Evolutionary conservation across 2,797 vertebrate species (phyloP).

Genomic region (Loris lydekkerianus): DNA sequence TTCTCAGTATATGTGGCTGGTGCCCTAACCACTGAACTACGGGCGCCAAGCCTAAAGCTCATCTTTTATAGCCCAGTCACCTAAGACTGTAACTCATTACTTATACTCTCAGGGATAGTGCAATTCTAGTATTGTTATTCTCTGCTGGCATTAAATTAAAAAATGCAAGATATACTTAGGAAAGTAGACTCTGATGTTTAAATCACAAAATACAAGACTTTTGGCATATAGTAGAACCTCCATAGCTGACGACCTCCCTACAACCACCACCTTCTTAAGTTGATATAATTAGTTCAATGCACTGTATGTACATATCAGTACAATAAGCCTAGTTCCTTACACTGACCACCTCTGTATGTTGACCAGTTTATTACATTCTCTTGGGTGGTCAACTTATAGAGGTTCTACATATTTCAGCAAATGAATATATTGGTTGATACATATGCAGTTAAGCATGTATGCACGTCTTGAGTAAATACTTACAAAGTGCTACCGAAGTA

Average conservation of each 20-base stretch:
- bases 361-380: no score
- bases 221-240: background rate
- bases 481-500: background rate
- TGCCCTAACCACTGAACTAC: no score
- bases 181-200: background rate
- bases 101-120: background rate
- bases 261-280: no score
- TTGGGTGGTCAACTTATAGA: no score
- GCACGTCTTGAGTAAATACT: background rate
- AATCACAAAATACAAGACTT: background rate
- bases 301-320: no score
- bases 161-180: background rate
- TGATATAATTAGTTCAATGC: no score
- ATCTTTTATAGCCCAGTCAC: background rate
- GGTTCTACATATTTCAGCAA: background rate
- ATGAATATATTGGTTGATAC: background rate
- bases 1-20: no score
- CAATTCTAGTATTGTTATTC: background rate
- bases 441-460: background rate
- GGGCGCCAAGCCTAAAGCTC: background rate
- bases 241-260: no score
- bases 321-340: no score
- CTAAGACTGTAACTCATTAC: background rate
- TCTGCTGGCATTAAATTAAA: background rate
- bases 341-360: no score